Evolutionary conservation across 2,888 invertebrate species (phyloP).

Genomic region (Escarpia spicata): DNA sequence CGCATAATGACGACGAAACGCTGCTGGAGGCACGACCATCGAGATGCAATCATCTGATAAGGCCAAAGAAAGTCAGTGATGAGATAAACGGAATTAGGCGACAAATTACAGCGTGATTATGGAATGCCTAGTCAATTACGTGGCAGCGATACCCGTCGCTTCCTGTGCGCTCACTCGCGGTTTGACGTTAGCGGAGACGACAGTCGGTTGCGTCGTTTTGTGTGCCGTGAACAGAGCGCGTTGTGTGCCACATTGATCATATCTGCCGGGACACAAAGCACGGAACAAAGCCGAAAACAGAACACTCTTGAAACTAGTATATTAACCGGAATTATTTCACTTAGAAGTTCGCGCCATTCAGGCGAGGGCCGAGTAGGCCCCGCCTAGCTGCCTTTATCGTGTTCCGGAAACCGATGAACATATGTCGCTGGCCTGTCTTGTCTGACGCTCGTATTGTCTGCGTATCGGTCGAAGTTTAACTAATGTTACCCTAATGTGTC

Average conservation of each 20-base stretch:
- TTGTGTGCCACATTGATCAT: background rate
- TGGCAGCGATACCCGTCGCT: background rate
- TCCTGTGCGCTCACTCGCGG: background rate
- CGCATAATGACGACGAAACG: background rate
- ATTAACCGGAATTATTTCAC: background rate
- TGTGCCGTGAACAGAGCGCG: background rate
- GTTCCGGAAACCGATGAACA: background rate
- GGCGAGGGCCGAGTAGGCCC: background rate
- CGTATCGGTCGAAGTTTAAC: background rate
- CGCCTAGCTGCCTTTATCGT: background rate
- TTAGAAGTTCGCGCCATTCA: background rate
- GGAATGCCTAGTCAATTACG: background rate
- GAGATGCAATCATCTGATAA: conserved; percentile 13
- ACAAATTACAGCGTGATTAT: background rate
- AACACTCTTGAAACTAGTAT: background rate
- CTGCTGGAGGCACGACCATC: background rate
- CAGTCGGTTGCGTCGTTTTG: background rate
- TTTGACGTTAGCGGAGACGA: background rate
- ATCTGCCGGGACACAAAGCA: background rate
- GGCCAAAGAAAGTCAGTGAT: background rate
- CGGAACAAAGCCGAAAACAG: background rate
- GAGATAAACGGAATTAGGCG: conserved; percentile 9
- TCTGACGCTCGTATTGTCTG: background rate
- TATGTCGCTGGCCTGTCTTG: background rate
- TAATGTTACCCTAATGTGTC: conserved; percentile 16